Conservation (phyloP, 1,140 invertebrate species). For the Sinonovacula constricta region DNA sequence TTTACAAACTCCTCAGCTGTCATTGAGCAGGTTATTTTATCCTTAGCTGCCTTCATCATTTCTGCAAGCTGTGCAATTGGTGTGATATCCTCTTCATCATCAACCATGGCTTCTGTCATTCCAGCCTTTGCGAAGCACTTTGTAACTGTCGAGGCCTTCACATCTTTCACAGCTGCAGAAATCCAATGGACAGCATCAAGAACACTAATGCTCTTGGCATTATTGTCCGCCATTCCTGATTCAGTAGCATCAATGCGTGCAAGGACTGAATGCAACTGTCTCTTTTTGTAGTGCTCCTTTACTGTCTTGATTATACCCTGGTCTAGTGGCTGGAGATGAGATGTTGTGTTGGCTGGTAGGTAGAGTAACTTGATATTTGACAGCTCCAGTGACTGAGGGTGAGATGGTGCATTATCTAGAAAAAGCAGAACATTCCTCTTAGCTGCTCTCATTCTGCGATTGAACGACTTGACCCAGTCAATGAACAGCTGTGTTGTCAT, state of each 20-base stretch:
- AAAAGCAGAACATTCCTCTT: constrained; percentile 3
- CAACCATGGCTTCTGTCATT: neutral
- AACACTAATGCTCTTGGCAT: constrained; percentile 9
- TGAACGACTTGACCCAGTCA: too few relatives aligned
- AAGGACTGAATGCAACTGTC: neutral
- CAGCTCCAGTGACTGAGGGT: constrained; percentile 8
- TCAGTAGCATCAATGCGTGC: neutral
- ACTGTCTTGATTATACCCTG: constrained; percentile 22
- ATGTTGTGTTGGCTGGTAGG: constrained; percentile 13
- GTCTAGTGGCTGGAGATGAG: constrained; percentile 9
- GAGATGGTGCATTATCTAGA: constrained; percentile 11
- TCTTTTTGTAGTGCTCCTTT: constrained; percentile 4
- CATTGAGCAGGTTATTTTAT: too few relatives aligned
- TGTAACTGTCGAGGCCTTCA: neutral
- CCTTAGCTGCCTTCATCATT: too few relatives aligned
- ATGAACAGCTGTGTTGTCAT: too few relatives aligned
- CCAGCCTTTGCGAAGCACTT: neutral
- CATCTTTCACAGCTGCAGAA: constrained; percentile 3
- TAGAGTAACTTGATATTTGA: constrained; percentile 8
- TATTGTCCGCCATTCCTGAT: neutral
- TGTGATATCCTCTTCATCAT: constrained; percentile 2
- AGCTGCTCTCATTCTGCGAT: too few relatives aligned
- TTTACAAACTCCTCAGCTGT: too few relatives aligned
- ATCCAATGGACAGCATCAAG: constrained; percentile 1
- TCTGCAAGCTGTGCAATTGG: neutral